Conservation (phyloP, 2,888 invertebrate genomes). For the Hofmannophila pseudospretella region DNA sequence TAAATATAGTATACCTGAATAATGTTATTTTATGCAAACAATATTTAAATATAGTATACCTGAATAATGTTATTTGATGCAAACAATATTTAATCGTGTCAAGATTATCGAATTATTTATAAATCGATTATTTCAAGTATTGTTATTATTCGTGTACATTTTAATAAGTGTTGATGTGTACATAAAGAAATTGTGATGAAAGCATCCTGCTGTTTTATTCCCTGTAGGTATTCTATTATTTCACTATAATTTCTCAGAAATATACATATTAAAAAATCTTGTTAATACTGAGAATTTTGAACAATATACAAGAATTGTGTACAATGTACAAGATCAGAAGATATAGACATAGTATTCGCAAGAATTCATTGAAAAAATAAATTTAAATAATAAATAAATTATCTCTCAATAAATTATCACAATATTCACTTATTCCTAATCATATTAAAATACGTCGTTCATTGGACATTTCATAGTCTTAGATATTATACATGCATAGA, state of each 20-base stretch:
- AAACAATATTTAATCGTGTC: conserved; percentile 8
- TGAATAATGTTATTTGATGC: conserved; percentile 2
- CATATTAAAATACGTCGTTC: not conserved
- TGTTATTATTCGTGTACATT: conserved; percentile 36
- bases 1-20: no score
- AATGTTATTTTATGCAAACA: no score
- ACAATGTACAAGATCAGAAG: conserved; percentile 5
- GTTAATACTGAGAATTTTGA: not conserved
- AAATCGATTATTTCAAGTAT: conserved; percentile 6
- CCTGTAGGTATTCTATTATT: conserved; percentile 6
- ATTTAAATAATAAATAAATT: not conserved
- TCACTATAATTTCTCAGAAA: not conserved
- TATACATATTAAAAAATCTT: conserved; percentile 5
- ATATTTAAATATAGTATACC: no score
- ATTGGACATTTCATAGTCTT: no score
- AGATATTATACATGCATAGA: no score
- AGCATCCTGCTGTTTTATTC: conserved; percentile 7
- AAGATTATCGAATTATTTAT: not conserved
- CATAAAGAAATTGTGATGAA: conserved; percentile 36
- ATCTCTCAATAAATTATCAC: conserved; percentile 12
- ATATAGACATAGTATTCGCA: no score
- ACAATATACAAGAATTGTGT: no score
- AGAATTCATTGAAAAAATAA: not conserved
- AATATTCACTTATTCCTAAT: conserved; percentile 9
- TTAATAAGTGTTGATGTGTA: conserved; percentile 64